Conservation (phyloP, 2,888 invertebrate genomes). For the Sphecodes monilicornis region DNA sequence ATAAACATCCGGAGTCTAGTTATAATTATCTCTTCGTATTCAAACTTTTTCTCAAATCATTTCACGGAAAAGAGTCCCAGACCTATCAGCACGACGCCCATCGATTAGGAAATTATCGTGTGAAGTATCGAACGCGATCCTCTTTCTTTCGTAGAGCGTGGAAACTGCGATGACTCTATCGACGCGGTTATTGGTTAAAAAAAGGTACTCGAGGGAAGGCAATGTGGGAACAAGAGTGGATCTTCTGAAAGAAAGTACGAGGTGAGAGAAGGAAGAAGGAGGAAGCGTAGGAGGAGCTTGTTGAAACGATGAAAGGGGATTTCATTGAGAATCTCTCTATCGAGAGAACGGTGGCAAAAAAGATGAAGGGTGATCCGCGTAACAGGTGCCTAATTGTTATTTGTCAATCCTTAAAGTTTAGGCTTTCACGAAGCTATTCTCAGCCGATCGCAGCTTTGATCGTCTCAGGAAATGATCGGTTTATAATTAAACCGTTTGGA, state of each 20-base stretch:
- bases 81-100: background rate
- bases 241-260: conserved; percentile 18
- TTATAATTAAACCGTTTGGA: conserved; percentile 31
- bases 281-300: conserved; percentile 59
- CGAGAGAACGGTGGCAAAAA: conserved; percentile 47
- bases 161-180: conserved; percentile 42
- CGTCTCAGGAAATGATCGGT: conserved; percentile 33
- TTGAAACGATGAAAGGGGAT: conserved; percentile 31
- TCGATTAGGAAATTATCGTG: conserved; percentile 18
- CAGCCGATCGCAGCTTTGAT: conserved; percentile 22
- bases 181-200: conserved; percentile 22
- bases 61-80: background rate
- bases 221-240: conserved; percentile 53
- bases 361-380: conserved; percentile 51
- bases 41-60: background rate
- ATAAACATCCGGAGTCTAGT: no score
- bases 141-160: conserved; percentile 23
- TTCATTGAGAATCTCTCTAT: conserved; percentile 39
- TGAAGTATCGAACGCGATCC: conserved; percentile 25
- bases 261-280: conserved; percentile 23
- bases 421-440: conserved; percentile 30
- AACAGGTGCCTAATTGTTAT: conserved; percentile 73
- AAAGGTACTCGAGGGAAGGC: conserved; percentile 27
- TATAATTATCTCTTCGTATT: background rate
- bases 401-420: conserved; percentile 67